Percentiles rank a stretch among this genome's conserved stretches.
These are phyloP conservation scores for Lepus timidus DNA, from an alignment of 2,113 vertebrate genomes.

Conservation along the genomic window DNA sequence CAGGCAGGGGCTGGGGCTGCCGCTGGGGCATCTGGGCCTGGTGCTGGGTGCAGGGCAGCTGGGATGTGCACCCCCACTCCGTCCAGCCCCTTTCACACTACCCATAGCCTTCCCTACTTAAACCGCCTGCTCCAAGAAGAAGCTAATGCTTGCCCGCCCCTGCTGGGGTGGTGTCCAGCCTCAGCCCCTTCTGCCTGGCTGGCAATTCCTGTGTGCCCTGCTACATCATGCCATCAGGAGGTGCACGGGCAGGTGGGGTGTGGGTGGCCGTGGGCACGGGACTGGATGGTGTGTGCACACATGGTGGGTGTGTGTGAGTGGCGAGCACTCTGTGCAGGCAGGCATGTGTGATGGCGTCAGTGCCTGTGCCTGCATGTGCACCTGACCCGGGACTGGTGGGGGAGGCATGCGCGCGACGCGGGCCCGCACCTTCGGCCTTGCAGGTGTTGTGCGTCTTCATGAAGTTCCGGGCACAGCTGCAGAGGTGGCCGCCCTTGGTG, in stretches of 20 bases:
- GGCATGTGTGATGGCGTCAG: background rate
- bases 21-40: background rate
- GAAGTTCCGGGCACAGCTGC: conserved; percentile 96
- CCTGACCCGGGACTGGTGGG: no score
- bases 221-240: background rate
- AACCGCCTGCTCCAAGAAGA: background rate
- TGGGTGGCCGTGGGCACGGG: background rate
- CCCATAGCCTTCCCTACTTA: background rate
- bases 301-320: background rate
- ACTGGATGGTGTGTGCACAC: background rate
- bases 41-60: background rate
- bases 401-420: fast-evolving
- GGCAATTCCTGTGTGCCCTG: background rate
- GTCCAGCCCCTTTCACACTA: background rate
- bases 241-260: background rate
- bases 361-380: background rate
- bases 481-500: conserved; percentile 96
- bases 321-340: no score
- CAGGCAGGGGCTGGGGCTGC: background rate
- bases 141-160: background rate
- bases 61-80: background rate
- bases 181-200: background rate
- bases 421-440: conserved; percentile 94
- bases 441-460: conserved; percentile 94
- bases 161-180: background rate